Percentiles rank a stretch among this genome's conserved stretches.
These are phyloP conservation scores for Phyto melanocephala DNA, from an alignment of 2,888 invertebrate species.

Conservation along the genomic window DNA sequence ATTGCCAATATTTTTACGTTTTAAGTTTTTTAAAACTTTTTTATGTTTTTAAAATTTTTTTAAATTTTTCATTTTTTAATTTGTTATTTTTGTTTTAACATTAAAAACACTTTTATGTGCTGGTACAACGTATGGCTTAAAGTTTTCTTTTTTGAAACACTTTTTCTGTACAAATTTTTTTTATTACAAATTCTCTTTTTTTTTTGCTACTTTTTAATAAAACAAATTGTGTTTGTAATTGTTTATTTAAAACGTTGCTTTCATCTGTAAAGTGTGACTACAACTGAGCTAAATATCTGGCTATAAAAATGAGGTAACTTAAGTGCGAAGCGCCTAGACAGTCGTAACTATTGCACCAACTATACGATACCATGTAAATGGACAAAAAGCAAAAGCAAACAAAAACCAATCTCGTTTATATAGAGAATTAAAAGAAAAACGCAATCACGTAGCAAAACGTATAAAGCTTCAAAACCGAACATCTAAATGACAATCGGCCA, in stretches of 20 bases:
- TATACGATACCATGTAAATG: not conserved
- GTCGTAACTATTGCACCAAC: constrained; percentile 20
- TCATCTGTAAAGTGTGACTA: constrained; percentile 59
- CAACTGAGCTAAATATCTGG: constrained; percentile 62
- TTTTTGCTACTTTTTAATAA: not conserved
- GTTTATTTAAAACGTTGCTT: constrained; percentile 53
- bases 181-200: not conserved
- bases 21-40: not conserved
- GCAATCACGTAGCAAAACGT: constrained; percentile 44
- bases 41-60: not conserved
- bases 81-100: too few species aligned
- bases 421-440: constrained; percentile 33
- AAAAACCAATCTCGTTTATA: constrained; percentile 34
- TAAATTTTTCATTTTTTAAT: not conserved
- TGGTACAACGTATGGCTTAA: too few species aligned
- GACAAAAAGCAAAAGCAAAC: not conserved
- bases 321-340: constrained; percentile 57
- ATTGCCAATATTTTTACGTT: not conserved
- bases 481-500: not conserved
- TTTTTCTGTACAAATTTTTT: not conserved
- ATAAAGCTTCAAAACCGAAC: constrained; percentile 26
- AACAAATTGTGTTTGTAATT: constrained; percentile 4
- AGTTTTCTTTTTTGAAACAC: not conserved
- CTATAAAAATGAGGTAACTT: constrained; percentile 62
- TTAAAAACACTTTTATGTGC: too few species aligned